A percentile compares a stretch with the other conserved stretches of the same genome.
Evolutionary conservation across 2,113 vertebrate species (phyloP).

Genomic region (Bothrops jararaca): DNA sequence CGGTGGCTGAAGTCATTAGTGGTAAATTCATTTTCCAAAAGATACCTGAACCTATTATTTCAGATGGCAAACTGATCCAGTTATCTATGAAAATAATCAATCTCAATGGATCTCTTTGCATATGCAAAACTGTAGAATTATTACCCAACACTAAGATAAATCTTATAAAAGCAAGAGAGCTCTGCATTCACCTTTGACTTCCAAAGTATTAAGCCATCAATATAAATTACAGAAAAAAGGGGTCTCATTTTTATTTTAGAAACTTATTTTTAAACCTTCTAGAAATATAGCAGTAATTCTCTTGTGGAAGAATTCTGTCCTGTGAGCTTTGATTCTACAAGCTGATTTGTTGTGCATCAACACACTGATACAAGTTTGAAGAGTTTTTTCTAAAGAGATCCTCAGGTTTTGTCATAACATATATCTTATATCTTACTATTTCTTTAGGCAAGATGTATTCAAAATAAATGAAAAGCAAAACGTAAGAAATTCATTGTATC

Average conservation of each 20-base stretch:
- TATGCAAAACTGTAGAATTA: neutral
- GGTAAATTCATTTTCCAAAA: neutral
- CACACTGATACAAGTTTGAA: neutral
- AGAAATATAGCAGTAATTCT: neutral
- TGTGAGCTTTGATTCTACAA: neutral
- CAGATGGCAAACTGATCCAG: neutral
- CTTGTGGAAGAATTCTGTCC: neutral
- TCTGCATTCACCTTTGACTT: neutral
- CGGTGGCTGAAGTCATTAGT: neutral
- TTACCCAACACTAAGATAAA: neutral
- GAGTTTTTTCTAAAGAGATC: neutral
- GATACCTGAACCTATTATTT: neutral
- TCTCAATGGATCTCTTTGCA: neutral
- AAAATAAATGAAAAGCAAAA: neutral
- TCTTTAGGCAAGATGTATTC: neutral
- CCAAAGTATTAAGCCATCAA: neutral
- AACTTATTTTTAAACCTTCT: neutral
- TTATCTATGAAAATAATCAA: neutral
- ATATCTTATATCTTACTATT: neutral
- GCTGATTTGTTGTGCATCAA: neutral
- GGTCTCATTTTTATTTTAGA: neutral
- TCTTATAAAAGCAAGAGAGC: neutral
- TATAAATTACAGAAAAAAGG: neutral
- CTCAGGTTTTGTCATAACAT: neutral
- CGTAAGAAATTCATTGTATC: neutral